Percentiles rank a stretch among this genome's conserved stretches.
These are phyloP conservation scores for Leguminivora glycinivorella DNA, from an alignment of 1,140 invertebrate genomes.

Conservation along the genomic window DNA sequence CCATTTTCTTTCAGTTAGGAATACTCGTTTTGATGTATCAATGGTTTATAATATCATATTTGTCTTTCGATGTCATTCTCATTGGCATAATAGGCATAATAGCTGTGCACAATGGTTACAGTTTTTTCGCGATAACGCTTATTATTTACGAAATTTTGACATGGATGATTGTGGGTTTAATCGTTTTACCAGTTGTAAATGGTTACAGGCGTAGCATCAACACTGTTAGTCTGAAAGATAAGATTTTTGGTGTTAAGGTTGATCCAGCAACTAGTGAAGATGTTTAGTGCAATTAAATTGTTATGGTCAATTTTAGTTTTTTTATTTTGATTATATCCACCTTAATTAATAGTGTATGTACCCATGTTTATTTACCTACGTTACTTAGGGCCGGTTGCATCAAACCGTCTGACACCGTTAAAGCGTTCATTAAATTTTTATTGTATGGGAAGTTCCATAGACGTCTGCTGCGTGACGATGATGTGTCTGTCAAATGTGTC, in stretches of 20 bases:
- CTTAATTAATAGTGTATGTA: too few species aligned
- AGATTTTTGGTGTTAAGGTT: not conserved
- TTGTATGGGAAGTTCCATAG: too few species aligned
- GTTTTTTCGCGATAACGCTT: constrained; percentile 32
- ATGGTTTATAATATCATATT: constrained; percentile 44
- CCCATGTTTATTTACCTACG: too few species aligned
- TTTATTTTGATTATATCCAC: too few species aligned
- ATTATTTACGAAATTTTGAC: constrained; percentile 35
- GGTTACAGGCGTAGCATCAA: constrained; percentile 35
- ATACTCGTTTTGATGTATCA: constrained; percentile 44
- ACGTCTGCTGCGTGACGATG: too few species aligned
- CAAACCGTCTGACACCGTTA: too few species aligned
- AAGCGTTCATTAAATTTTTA: too few species aligned
- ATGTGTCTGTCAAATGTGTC: too few species aligned
- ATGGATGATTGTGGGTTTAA: constrained; percentile 42
- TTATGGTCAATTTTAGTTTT: too few species aligned
- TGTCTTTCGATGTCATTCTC: constrained; percentile 38
- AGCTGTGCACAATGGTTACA: constrained; percentile 10
- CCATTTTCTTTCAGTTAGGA: constrained; percentile 43
- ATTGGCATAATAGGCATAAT: constrained; percentile 34
- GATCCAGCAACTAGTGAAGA: not conserved
- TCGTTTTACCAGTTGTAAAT: constrained; percentile 47
- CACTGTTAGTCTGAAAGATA: not conserved
- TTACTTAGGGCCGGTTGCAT: too few species aligned
- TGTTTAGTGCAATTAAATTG: not conserved